Evolutionary conservation across 2,113 vertebrate genomes (phyloP).

Genomic region (Smithornis capensis): DNA sequence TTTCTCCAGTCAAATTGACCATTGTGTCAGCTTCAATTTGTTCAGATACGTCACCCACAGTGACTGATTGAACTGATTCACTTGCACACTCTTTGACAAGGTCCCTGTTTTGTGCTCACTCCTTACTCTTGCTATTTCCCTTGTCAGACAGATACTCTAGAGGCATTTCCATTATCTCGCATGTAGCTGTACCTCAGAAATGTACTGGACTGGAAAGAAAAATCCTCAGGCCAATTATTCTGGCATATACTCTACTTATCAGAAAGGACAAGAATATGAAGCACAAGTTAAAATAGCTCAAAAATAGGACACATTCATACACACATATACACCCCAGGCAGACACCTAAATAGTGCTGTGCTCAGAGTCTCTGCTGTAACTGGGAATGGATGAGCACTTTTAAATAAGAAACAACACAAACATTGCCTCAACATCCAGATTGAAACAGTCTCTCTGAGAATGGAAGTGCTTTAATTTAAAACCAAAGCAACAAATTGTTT

Average conservation of each 20-base stretch:
- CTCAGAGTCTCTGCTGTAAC: background rate
- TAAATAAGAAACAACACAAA: background rate
- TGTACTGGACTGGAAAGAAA: conserved; percentile 57
- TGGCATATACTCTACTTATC: conserved; percentile 64
- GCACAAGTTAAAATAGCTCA: conserved; percentile 45
- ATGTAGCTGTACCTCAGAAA: conserved; percentile 50
- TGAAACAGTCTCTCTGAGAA: background rate
- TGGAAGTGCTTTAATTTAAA: background rate
- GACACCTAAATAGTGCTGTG: background rate
- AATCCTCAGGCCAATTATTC: conserved; percentile 55
- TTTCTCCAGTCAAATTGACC: conserved; percentile 40
- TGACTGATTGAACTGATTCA: conserved; percentile 32
- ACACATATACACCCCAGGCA: background rate
- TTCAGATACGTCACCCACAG: background rate
- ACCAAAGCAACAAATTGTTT: background rate
- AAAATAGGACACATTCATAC: background rate
- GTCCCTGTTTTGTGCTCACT: conserved; percentile 44
- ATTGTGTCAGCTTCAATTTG: conserved; percentile 23
- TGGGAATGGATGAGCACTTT: background rate
- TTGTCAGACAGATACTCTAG: conserved; percentile 49
- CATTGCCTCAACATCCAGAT: background rate
- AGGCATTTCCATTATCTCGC: conserved; percentile 51
- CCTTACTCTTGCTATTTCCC: conserved; percentile 5
- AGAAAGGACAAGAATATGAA: conserved; percentile 57
- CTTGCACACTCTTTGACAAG: conserved; percentile 20